Percentiles rank a stretch among this genome's conserved stretches.
These are phyloP conservation scores for Onychostruthus taczanowskii DNA, from an alignment of 2,113 vertebrate species.

Conservation along the genomic window DNA sequence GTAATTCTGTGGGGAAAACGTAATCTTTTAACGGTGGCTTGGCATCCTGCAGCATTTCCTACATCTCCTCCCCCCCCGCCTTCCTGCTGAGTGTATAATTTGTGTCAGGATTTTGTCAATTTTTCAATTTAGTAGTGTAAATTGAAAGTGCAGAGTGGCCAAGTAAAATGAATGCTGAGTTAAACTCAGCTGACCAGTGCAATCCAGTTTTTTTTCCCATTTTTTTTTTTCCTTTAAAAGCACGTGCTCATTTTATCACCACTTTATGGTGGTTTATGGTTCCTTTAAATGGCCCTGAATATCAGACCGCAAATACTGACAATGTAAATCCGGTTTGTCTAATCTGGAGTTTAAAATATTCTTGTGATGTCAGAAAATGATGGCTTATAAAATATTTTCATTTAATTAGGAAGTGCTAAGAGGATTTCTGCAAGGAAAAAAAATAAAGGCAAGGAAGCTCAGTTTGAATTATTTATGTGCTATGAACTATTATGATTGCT, in stretches of 20 bases:
- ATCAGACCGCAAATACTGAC: accelerated
- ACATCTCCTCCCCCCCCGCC: accelerated
- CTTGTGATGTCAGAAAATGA: constrained; percentile 39
- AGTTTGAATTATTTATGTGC: constrained; percentile 29
- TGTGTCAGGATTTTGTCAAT: neutral
- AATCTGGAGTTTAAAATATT: constrained; percentile 19
- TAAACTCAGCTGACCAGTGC: neutral
- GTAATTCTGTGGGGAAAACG: accelerated
- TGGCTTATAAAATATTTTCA: constrained; percentile 46
- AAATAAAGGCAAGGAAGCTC: neutral
- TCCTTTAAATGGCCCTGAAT: neutral
- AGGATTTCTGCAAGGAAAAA: constrained; percentile 22
- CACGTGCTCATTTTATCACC: accelerated
- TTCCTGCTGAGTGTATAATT: neutral
- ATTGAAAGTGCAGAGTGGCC: neutral
- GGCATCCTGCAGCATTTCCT: accelerated
- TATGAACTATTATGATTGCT: neutral
- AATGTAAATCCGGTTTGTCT: constrained; percentile 14
- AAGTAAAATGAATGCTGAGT: neutral
- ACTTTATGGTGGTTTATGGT: neutral
- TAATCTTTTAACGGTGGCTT: accelerated
- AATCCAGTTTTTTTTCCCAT: accelerated
- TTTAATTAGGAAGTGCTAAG: constrained; percentile 53
- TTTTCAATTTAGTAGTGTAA: neutral
- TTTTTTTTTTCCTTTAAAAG: neutral